phyloP scores from a whole-genome alignment of 2,888 invertebrate species.

The Cheilosia pagana region DNA sequence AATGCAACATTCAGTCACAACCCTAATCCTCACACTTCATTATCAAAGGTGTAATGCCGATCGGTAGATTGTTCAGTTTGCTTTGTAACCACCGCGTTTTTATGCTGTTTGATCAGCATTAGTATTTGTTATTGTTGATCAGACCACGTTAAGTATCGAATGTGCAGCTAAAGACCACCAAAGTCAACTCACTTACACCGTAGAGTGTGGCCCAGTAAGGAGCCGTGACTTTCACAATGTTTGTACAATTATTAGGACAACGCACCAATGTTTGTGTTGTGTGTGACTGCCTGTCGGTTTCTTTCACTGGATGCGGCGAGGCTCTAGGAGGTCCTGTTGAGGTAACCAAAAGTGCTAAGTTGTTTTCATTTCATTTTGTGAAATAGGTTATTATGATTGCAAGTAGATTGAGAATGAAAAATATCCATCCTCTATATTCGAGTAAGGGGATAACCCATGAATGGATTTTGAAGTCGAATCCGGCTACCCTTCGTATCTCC shows the following conservation, averaged over 20 bases:
- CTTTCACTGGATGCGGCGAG: constrained; percentile 38
- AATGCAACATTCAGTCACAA: too few species aligned
- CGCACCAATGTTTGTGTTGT: constrained; percentile 26
- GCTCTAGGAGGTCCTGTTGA: constrained; percentile 31
- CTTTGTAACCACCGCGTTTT: constrained; percentile 15
- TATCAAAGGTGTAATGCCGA: constrained; percentile 33
- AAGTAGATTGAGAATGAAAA: constrained; percentile 6
- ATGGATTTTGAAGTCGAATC: not conserved
- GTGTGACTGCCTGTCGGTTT: constrained; percentile 35
- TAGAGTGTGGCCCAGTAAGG: constrained; percentile 41
- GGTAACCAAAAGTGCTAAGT: constrained; percentile 11
- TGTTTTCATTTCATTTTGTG: constrained; percentile 6
- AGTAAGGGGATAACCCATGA: not conserved
- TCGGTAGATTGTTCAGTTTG: constrained; percentile 4
- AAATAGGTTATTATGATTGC: not conserved
- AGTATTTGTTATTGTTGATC: constrained; percentile 33
- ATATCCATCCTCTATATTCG: not conserved
- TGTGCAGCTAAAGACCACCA: not conserved
- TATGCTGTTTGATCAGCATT: constrained; percentile 25
- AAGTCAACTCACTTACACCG: not conserved
- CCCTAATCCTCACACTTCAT: constrained; percentile 7
- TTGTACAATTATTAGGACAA: constrained; percentile 57
- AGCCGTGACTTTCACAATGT: constrained; percentile 43
- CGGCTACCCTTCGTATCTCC: not conserved
- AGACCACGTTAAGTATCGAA: not conserved